Percentiles rank a stretch among this genome's conserved stretches.
These are phyloP conservation scores for Caenorhabditis brenneri DNA, from an alignment of 1,140 invertebrate genomes.

Conservation along the genomic window DNA sequence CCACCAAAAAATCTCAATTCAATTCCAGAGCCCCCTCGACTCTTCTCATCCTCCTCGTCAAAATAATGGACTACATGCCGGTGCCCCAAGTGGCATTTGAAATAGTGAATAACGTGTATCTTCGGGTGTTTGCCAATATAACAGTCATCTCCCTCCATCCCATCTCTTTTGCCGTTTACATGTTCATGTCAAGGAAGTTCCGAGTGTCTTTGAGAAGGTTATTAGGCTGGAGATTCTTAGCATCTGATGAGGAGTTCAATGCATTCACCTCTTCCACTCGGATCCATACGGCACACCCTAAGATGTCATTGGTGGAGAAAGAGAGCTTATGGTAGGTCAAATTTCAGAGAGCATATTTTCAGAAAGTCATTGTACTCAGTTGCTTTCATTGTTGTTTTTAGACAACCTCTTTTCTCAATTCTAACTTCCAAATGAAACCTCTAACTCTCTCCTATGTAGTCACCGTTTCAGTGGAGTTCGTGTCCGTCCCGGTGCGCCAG, in stretches of 20 bases:
- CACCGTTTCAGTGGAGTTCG: neutral
- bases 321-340: constrained; percentile 31
- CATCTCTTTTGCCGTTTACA: constrained; percentile 56
- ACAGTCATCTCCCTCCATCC: constrained; percentile 55
- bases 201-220: constrained; percentile 49
- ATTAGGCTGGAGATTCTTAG: constrained; percentile 44
- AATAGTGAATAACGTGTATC: constrained; percentile 48
- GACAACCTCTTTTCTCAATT: too few relatives aligned
- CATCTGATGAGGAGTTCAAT: constrained; percentile 53
- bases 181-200: constrained; percentile 57
- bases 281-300: neutral
- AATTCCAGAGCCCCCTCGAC: constrained; percentile 46
- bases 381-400: neutral
- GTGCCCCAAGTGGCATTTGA: neutral
- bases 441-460: neutral
- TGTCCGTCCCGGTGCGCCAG: neutral
- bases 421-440: too few relatives aligned
- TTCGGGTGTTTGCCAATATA: constrained; percentile 53
- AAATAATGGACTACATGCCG: constrained; percentile 24
- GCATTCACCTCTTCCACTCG: neutral
- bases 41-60: constrained; percentile 46
- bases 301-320: constrained; percentile 7
- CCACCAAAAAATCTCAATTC: too few relatives aligned
- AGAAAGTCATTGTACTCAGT: neutral
- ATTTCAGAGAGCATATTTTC: neutral